Percentiles rank a stretch among this genome's conserved stretches.
These are phyloP conservation scores for Heptranchias perlo DNA, from an alignment of 2,113 vertebrate species.

Conservation along the genomic window DNA sequence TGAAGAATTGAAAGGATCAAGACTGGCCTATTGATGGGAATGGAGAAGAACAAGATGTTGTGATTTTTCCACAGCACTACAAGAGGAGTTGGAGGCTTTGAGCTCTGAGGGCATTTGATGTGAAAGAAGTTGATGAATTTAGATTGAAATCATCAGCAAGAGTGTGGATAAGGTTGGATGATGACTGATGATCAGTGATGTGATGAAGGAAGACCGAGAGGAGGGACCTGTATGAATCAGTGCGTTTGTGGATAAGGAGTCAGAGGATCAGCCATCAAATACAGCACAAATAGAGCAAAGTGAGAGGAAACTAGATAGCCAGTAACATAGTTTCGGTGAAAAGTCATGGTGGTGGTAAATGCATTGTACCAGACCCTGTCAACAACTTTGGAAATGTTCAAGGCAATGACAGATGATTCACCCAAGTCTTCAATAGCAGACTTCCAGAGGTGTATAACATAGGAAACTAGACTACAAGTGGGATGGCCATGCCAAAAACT, in stretches of 20 bases:
- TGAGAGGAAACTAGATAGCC: neutral
- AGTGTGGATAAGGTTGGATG: neutral
- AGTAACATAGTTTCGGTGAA: neutral
- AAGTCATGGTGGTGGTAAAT: neutral
- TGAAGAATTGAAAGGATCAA: neutral
- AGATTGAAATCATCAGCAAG: neutral
- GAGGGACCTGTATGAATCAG: neutral
- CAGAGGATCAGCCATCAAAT: neutral
- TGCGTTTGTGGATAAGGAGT: neutral
- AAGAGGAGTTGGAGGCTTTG: neutral
- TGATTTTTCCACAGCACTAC: neutral
- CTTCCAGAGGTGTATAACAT: neutral
- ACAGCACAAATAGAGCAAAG: neutral
- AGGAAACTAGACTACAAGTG: neutral
- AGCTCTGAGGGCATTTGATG: neutral
- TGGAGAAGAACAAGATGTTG: neutral
- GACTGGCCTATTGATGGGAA: neutral
- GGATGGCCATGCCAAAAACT: neutral
- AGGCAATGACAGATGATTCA: neutral
- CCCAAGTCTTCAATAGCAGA: neutral
- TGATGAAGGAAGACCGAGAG: neutral
- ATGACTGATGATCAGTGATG: neutral
- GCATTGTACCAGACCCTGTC: neutral
- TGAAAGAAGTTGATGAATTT: neutral
- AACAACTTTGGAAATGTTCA: neutral